Percentiles rank a stretch among this genome's conserved stretches.
Conservation (phyloP, 2,113 vertebrate species). For the Oreamnos americanus region DNA sequence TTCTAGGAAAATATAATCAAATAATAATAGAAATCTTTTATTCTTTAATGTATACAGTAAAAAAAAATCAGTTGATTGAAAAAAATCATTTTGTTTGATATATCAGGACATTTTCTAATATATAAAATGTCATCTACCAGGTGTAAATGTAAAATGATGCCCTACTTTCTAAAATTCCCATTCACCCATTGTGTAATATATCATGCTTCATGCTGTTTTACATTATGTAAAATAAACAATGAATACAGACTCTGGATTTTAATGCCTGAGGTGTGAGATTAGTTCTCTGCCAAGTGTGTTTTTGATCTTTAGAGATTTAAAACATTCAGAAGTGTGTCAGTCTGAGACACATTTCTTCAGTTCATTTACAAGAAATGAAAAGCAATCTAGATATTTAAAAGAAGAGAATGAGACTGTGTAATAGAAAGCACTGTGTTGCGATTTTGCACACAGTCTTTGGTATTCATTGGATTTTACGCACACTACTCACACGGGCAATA, state of each 20-base stretch:
- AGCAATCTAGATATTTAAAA: slow-evolving; percentile 61
- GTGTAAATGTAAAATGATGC: slow-evolving; percentile 72
- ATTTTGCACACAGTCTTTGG: neutral
- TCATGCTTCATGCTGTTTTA: slow-evolving; percentile 61
- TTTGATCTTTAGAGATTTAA: slow-evolving; percentile 69
- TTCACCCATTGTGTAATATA: slow-evolving; percentile 52
- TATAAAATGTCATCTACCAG: slow-evolving; percentile 51
- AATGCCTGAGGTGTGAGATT: slow-evolving; percentile 77
- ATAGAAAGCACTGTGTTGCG: neutral
- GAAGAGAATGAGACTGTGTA: slow-evolving; percentile 17
- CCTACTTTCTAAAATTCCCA: slow-evolving; percentile 55
- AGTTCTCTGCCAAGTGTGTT: slow-evolving; percentile 51
- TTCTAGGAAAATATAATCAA: slow-evolving; percentile 29
- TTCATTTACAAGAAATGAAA: slow-evolving; percentile 54
- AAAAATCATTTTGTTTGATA: slow-evolving; percentile 57
- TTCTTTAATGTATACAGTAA: slow-evolving; percentile 28
- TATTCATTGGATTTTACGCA: slow-evolving; percentile 62
- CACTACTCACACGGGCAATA: slow-evolving; percentile 41
- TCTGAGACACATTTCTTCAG: slow-evolving; percentile 44
- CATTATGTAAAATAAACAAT: slow-evolving; percentile 76
- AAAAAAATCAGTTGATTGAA: slow-evolving; percentile 35
- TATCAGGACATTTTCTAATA: slow-evolving; percentile 38
- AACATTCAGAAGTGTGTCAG: slow-evolving; percentile 63
- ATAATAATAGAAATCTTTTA: slow-evolving; percentile 18
- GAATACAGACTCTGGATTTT: slow-evolving; percentile 62